Evolutionary conservation across 1,140 invertebrate genomes (phyloP), one percentile per base, ranked within the genome.

Genomic region (Ips nitidus): DNA sequence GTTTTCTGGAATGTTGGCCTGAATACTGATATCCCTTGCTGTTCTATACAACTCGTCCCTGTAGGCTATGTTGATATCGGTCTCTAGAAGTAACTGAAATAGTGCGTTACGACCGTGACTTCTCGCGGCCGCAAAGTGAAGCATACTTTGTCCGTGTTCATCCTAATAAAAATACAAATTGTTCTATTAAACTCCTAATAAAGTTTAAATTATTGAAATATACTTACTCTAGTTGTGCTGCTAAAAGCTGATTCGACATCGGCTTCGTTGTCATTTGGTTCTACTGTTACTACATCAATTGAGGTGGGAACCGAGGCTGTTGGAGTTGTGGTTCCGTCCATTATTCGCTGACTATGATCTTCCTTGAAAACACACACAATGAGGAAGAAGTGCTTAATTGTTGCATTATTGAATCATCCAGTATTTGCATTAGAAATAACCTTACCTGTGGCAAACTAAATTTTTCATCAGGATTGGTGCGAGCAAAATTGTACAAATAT

Each of bases 61-160:
- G 71, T 86, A 90, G 1, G 86, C 90, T 43, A 95, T 82, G 76
- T 91, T 93, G 8, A 92, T 86, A 70, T 90, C 88, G 0, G 89
- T 86, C 76, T 94, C 92, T 75, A 91, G 84, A 0, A 95, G 82
- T 2, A 94, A 80, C 66, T 92, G 88, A 75, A 90, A 89, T 3
- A 94, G 82, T 0, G 89, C 90, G 65, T 91, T 90, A 42, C 89
- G 85, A 0, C 89, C 86, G 78, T 94, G 91, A 1, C 90, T 85
- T 36, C 91, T 84, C 0, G 90, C 87, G 0, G 91, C 91, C 1
- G 93, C 92, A 80, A 94, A 94, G 80, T 96, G 94, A n/a, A 95
- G 80, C 83, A 94, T 90, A 53, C 89, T 94, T 78, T 94, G 92
- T 0, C 93, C 94, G 72, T 93, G 90, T 77, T 94, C 92, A 74